phyloP scores from a whole-genome alignment of 92 coral and sea anemone species.

The Epizoanthus ramosus region DNA sequence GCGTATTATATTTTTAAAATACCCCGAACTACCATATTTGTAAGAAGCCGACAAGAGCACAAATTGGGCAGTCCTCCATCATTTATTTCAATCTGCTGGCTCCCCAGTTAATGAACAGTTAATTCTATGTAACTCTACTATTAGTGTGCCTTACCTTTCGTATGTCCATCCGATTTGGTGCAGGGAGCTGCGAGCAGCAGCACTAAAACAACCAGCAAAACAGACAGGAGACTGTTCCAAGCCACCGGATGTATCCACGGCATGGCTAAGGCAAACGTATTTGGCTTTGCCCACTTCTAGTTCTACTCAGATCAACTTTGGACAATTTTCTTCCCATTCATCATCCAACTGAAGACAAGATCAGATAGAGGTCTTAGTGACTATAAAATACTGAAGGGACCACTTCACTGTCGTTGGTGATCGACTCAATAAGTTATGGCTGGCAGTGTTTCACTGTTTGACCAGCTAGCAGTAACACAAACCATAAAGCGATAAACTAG shows the following conservation, averaged over 20 bases:
- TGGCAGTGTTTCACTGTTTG: no score
- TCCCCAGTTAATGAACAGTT: background rate
- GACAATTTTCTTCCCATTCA: background rate
- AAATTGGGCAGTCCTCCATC: background rate
- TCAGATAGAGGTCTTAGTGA: background rate
- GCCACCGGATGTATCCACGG: slow-evolving; percentile 8
- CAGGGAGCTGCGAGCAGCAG: slow-evolving; percentile 13
- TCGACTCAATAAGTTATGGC: no score
- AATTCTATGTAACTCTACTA: background rate
- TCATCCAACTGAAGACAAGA: slow-evolving; percentile 18
- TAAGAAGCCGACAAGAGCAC: background rate
- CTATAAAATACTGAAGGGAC: background rate
- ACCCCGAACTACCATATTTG: background rate
- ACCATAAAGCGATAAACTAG: no score
- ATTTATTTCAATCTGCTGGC: background rate
- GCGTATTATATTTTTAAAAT: background rate
- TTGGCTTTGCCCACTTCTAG: background rate
- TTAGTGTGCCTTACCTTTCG: background rate
- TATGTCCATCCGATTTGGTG: slow-evolving; percentile 16
- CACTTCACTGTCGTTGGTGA: background rate
- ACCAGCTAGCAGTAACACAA: no score
- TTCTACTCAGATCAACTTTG: background rate
- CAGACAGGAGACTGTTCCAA: slow-evolving; percentile 18
- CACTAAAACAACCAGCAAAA: background rate
- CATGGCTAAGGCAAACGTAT: background rate